Conservation (phyloP, 30 jellyfish, hydroid and myxozoan species). For the Hydractinia symbiolongicarpus region DNA sequence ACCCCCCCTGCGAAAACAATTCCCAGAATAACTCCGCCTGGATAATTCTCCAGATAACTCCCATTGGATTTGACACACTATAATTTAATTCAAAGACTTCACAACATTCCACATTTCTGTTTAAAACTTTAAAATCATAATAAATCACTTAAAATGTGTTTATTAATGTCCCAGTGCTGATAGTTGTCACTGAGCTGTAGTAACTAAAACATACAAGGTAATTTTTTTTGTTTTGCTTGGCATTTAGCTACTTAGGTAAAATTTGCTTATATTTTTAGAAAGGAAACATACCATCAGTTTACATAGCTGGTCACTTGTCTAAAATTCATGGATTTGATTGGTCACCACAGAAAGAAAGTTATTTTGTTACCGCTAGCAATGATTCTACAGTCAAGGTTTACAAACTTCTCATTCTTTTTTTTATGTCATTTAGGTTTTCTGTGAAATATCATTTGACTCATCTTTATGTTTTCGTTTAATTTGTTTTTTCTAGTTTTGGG, state of each 20-base stretch:
- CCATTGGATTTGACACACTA: too few species aligned
- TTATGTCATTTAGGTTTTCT: not conserved
- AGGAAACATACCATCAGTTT: constrained; percentile 88
- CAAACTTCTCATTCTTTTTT: not conserved
- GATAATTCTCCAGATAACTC: too few species aligned
- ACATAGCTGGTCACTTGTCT: constrained; percentile 91
- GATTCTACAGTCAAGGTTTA: constrained; percentile 83
- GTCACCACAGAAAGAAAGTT: constrained; percentile 65
- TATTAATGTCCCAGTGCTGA: too few species aligned
- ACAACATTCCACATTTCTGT: too few species aligned
- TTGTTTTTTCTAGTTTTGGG: constrained; percentile 70
- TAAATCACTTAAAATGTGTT: too few species aligned
- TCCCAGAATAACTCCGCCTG: too few species aligned
- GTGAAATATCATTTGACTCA: not conserved
- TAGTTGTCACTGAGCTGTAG: too few species aligned
- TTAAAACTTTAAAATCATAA: too few species aligned
- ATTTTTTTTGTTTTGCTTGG: too few species aligned
- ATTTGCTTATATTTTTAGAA: constrained; percentile 38
- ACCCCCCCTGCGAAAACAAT: too few species aligned
- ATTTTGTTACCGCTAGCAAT: constrained; percentile 85
- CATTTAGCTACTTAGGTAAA: not conserved
- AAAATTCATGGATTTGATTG: constrained; percentile 93
- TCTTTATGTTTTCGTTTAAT: not conserved
- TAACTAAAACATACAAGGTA: too few species aligned
- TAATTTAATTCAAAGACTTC: too few species aligned